Conservation (phyloP, 64 coral and sea anemone genomes). For the Anthopleura sola region DNA sequence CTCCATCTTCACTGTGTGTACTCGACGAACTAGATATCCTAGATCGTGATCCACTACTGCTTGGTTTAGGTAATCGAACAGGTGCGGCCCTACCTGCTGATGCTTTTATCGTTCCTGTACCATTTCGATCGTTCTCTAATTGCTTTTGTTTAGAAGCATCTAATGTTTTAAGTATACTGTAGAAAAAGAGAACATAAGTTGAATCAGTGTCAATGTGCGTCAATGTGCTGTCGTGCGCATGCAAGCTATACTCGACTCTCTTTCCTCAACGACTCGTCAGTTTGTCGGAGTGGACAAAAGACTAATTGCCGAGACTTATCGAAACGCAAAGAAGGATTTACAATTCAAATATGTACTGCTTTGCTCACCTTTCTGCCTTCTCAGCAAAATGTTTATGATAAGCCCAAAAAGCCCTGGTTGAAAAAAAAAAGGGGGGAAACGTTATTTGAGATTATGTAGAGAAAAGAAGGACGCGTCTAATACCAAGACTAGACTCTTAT, state of each 20-base stretch:
- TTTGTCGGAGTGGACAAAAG: no score
- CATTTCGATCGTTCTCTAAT: conserved; percentile 86
- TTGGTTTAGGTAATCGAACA: conserved; percentile 61
- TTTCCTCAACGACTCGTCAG: no score
- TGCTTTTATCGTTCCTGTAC: conserved; percentile 50
- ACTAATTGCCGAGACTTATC: no score
- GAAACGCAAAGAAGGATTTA: not conserved
- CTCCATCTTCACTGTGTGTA: conserved; percentile 69
- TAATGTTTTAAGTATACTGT: conserved; percentile 75
- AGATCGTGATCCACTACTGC: not conserved
- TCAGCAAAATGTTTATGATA: conserved; percentile 85
- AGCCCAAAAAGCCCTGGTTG: conserved; percentile 80
- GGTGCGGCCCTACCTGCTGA: conserved; percentile 51
- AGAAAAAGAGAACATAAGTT: conserved; percentile 7
- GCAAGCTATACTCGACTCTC: no score
- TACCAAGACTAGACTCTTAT: no score
- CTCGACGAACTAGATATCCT: conserved; percentile 51
- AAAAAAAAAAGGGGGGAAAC: not conserved
- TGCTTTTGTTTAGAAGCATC: conserved; percentile 96
- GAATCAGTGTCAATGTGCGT: not conserved
- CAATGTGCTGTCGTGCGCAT: no score
- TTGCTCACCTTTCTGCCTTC: conserved; percentile 86
- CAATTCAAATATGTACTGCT: not conserved
- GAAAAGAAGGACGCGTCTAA: no score
- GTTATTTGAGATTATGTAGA: not conserved